Base-by-base conservation (phyloP, 2,888 invertebrate genomes). In the Scelioninae gen. 1 region DNA sequence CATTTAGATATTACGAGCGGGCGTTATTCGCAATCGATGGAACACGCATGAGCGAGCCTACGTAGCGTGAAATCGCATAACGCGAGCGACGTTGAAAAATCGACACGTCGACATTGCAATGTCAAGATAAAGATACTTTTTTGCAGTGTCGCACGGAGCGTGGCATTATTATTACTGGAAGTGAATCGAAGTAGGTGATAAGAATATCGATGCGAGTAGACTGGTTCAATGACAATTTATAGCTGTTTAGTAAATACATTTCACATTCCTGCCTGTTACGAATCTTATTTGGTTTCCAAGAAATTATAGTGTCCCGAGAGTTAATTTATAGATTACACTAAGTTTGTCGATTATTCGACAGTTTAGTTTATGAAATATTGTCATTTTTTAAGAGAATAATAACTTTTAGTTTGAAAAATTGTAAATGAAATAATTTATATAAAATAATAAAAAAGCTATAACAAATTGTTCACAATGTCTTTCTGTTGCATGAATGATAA, bases 121-220 rank as follows among this genome's bases (percentile, higher is more conserved):
- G 75, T 69, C 69, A 60, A 63, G 81, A 80, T 80, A 80, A 80
- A 62, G 74, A 68, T 68, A 60, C 31, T 68, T 74, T 74, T 74
- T 38, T 43, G 51, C n/a, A 11, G 11, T 55, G 34, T 31, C 23
- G 62, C 49, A 66, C 51, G 45, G 32, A 71, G 43, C 29, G 15
- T 60, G 60, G 58, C 72, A 72, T 72, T 79, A 79, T 79, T 78
- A 65, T 78, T 74, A 68, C 74, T 60, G 16, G 13, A 69, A 80
- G 68, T 62, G 63, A 80, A 68, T 80, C 74, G 74, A 58, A 74
- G 40, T 47, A 15, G 51, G 11, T 43, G 71, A 80, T 74, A 74
- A 74, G 74, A 66, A 65, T 74, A 74, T 68, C 74, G 74, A 80
- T 74, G 58, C 56, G 29, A 65, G 56, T 62, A 34, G 43, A 58